Evolutionary conservation across 2,113 vertebrate genomes (phyloP), one percentile per base, ranked within the genome.

Genomic region (Bufo bufo): DNA sequence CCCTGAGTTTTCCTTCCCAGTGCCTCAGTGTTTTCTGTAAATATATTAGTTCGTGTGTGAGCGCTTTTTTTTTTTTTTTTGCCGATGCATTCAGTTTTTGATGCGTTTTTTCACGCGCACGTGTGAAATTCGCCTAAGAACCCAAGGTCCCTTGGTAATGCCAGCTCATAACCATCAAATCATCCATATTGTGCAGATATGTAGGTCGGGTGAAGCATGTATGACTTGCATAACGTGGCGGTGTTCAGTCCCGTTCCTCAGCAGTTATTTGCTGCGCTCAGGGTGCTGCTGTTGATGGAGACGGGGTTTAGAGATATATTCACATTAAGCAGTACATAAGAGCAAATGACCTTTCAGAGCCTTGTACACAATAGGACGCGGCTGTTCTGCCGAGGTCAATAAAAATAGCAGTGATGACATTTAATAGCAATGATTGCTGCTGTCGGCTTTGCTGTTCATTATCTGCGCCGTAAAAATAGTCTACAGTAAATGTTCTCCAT

Each of bases 341-440:
- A 61, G 59, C 56, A 17, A 59, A 47, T 82, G 33, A 82, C 58
- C 58, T 82, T 61, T 47, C 33, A 20, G 33, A 63, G 58, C 33
- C 33, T 6, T 6, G n/a, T n/a, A 11, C 47, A 77, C 75, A 77
- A 52, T 77, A 77, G 75, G 8, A 17, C 7, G 19, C 16, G 45
- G 16, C 17, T 19, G 6, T 33, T 43, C 56, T 63, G 3, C 43
- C 3, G 79, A 47, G 43, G 79, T 63, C 79, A 82, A 43, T 47
- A 82, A 45, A 63, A 45, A 43, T 82, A 61, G 33, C 79, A 82
- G 6, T 63, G 54, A 45, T 82, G 79, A n/a, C 79, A 82, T 82
- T 43, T 47, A 20, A 45, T 82, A 47, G 17, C 49, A 17, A 33
- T 47, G 54, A 47, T 23, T 10, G 14, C 14, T 56, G 56, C 13